Percentiles rank a stretch among this genome's conserved stretches.
These are phyloP conservation scores for Diplazon laetatorius DNA, from an alignment of 2,888 invertebrate genomes.

Conservation along the genomic window DNA sequence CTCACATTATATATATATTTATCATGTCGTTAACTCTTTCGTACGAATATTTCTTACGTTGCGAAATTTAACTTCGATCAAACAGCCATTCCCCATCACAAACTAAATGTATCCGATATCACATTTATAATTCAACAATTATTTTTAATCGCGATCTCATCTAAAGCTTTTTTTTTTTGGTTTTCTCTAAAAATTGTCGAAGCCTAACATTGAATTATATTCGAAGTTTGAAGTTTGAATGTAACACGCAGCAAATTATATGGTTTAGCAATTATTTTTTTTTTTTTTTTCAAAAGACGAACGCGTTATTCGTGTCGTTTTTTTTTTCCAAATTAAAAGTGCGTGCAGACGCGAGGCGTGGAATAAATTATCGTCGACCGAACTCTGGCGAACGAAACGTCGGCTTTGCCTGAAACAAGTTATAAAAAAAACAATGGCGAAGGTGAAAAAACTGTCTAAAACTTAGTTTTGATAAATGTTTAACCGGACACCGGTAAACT, in stretches of 20 bases:
- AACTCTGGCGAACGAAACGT: slow-evolving; percentile 47
- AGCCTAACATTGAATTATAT: slow-evolving; percentile 38
- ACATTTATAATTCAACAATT: slow-evolving; percentile 51
- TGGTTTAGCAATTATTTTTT: slow-evolving; percentile 6
- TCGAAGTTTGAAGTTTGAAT: slow-evolving; percentile 40
- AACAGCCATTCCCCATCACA: no score
- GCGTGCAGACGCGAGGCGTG: slow-evolving; percentile 44
- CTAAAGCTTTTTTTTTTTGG: not conserved
- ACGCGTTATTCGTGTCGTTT: not conserved
- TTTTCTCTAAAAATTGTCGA: slow-evolving; percentile 50
- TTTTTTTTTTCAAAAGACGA: slow-evolving; percentile 16
- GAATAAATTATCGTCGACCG: slow-evolving; percentile 49
- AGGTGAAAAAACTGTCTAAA: no score
- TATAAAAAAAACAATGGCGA: slow-evolving; percentile 10
- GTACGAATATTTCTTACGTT: no score
- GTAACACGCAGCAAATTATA: slow-evolving; percentile 15
- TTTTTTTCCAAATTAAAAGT: slow-evolving; percentile 45
- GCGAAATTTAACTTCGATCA: no score
- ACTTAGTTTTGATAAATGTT: no score
- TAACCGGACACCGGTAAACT: no score
- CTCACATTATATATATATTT: no score
- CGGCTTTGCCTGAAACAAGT: slow-evolving; percentile 56
- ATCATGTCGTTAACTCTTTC: slow-evolving; percentile 25
- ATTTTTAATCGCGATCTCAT: slow-evolving; percentile 39
- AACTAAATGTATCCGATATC: slow-evolving; percentile 35